Conservation (phyloP, 2,797 vertebrate genomes). For the Anguilla pacifica region DNA sequence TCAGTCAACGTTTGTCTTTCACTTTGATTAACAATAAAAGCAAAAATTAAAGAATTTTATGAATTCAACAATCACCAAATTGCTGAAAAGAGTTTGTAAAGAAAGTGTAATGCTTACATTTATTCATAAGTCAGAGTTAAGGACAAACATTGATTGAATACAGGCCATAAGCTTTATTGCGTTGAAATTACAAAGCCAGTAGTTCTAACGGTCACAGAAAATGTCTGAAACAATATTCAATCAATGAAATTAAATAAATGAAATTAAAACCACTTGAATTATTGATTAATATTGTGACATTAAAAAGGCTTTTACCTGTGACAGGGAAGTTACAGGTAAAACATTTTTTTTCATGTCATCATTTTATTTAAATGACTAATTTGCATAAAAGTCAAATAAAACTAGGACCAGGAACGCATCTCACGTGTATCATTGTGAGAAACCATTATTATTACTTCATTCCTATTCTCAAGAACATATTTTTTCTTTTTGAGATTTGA, state of each 20-base stretch:
- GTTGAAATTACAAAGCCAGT: not conserved
- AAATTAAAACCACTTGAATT: too few species aligned
- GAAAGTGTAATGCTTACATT: too few species aligned
- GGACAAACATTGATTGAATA: too few species aligned
- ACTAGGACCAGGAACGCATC: not conserved
- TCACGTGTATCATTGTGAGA: not conserved
- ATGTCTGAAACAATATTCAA: not conserved
- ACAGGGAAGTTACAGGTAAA: not conserved
- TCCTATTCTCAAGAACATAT: not conserved
- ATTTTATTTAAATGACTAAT: not conserved
- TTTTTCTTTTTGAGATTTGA: not conserved
- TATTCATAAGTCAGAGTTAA: too few species aligned
- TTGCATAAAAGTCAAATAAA: slow-evolving; percentile 9
- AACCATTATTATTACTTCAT: not conserved
- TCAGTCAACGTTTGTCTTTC: not conserved
- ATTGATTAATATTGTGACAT: too few species aligned
- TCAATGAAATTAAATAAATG: too few species aligned
- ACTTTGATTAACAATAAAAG: not conserved
- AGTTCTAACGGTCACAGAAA: not conserved
- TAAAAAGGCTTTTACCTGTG: not conserved
- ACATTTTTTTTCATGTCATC: not conserved
- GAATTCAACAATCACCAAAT: not conserved
- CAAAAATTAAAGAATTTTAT: not conserved
- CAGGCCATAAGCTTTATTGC: not conserved
- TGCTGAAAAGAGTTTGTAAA: too few species aligned